Conservation (phyloP, 1,140 invertebrate species). For the Brachionus sp. region DNA sequence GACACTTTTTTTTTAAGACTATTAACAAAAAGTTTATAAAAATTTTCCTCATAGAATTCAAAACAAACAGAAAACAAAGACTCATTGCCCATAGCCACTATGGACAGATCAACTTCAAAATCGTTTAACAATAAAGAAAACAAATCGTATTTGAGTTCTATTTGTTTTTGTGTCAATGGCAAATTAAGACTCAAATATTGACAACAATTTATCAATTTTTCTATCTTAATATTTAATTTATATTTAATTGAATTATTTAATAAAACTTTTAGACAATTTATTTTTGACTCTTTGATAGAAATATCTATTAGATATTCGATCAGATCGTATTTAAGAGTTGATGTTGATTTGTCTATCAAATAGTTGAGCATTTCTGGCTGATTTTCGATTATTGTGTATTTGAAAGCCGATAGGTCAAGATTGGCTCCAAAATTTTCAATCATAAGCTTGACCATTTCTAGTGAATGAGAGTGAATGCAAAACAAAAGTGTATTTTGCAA, state of each 20-base stretch:
- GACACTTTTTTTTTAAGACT: background rate
- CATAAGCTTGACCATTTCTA: slow-evolving; percentile 10
- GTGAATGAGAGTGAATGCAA: background rate
- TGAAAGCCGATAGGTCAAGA: background rate
- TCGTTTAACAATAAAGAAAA: background rate
- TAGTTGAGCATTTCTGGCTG: background rate
- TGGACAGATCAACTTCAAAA: background rate
- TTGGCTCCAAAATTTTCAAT: background rate
- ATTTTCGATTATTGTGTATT: slow-evolving; percentile 21
- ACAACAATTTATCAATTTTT: background rate
- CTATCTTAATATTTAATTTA: background rate
- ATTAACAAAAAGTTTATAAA: background rate
- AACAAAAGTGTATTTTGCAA: slow-evolving; percentile 19
- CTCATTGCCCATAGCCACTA: background rate
- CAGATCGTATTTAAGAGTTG: background rate
- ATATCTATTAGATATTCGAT: slow-evolving; percentile 7
- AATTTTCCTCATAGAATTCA: background rate
- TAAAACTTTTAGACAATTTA: slow-evolving; percentile 17
- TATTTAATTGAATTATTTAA: background rate
- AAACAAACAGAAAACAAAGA: background rate
- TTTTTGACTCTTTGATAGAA: background rate
- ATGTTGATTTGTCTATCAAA: background rate
- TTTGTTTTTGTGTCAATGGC: background rate
- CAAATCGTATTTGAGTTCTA: background rate
- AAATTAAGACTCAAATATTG: slow-evolving; percentile 20